Percentiles rank a stretch among this genome's conserved stretches.
Evolutionary conservation across 2,888 invertebrate species (phyloP).

Genomic region (Phymatocera aterrima): DNA sequence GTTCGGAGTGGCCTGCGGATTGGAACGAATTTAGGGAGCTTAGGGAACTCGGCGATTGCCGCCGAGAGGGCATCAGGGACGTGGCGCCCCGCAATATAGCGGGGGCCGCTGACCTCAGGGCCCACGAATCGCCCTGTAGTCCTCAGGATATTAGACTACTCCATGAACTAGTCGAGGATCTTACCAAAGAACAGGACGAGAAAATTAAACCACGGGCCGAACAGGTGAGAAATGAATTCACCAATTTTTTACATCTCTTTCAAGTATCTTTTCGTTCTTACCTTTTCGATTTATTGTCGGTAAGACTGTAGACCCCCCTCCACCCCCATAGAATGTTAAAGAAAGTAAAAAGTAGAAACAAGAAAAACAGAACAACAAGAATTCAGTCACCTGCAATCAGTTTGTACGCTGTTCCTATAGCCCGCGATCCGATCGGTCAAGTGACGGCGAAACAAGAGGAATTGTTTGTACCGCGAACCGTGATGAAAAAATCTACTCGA

Average conservation of each 20-base stretch:
- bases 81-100: slow-evolving; percentile 69
- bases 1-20: background rate
- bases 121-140: slow-evolving; percentile 63
- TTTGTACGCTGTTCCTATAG: too few species aligned
- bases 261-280: background rate
- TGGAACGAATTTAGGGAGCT: slow-evolving; percentile 10
- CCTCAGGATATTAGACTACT: slow-evolving; percentile 72
- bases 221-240: slow-evolving; percentile 62
- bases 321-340: too few species aligned
- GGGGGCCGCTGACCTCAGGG: slow-evolving; percentile 12
- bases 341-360: background rate
- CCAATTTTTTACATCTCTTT: background rate
- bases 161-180: slow-evolving; percentile 71
- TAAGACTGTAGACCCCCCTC: too few species aligned
- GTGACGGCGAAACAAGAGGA: too few species aligned
- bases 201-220: slow-evolving; percentile 63
- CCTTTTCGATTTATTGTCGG: too few species aligned
- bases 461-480: too few species aligned
- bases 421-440: too few species aligned
- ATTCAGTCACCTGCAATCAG: too few species aligned
- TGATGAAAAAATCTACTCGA: too few species aligned
- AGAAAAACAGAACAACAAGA: background rate
- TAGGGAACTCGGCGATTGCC: slow-evolving; percentile 27
- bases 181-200: slow-evolving; percentile 67
- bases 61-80: slow-evolving; percentile 56